A percentile compares a stretch with the other conserved stretches of the same genome.
Conservation (phyloP, 2,113 vertebrate genomes). For the Otus sunia region DNA sequence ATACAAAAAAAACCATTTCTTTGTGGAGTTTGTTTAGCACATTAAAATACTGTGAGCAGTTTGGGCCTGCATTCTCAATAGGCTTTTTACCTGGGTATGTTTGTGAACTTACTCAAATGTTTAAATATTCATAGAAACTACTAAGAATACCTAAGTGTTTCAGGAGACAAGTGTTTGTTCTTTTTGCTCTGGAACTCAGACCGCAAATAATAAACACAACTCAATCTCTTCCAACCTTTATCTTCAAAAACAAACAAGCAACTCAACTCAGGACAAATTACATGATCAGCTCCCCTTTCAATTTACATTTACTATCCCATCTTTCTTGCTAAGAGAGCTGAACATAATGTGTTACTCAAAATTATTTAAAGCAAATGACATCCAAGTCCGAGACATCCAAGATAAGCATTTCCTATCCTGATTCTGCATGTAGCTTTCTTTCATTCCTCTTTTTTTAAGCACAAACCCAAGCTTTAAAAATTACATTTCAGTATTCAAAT, state of each 20-base stretch:
- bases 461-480: neutral
- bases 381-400: neutral
- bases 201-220: constrained; percentile 17
- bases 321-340: neutral
- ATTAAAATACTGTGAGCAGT: neutral
- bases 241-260: constrained; percentile 35
- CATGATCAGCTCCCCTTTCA: neutral
- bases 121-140: neutral
- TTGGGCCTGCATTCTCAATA: neutral
- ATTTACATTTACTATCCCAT: neutral
- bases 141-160: neutral
- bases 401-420: neutral
- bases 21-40: neutral
- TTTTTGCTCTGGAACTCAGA: neutral
- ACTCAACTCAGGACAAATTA: constrained; percentile 18
- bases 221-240: constrained; percentile 36
- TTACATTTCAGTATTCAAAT: neutral
- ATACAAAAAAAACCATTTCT: neutral
- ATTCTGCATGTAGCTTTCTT: neutral
- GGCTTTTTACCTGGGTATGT: neutral
- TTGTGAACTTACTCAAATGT: neutral
- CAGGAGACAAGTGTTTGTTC: neutral
- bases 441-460: neutral
- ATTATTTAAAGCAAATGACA: constrained; percentile 1
- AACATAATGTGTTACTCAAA: neutral